A percentile compares a stretch with the other conserved stretches of the same genome.
Conservation (phyloP, 2,113 vertebrate genomes). For the Serilophus lunatus region DNA sequence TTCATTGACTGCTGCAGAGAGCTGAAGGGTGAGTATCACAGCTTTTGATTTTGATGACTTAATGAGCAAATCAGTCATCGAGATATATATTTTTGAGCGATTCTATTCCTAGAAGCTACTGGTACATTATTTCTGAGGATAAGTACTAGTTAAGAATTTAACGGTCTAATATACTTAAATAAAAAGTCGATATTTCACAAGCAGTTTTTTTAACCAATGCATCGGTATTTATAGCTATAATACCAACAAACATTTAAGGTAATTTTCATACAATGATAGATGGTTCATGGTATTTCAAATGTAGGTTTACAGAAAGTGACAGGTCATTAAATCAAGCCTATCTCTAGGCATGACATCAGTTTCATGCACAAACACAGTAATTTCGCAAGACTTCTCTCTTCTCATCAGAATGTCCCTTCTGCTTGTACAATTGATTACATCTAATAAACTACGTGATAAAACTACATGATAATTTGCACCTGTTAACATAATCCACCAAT, state of each 20-base stretch:
- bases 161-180: not conserved
- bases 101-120: not conserved
- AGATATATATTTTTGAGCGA: not conserved
- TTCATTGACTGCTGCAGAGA: not conserved
- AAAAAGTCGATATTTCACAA: not conserved
- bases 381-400: slow-evolving; percentile 53
- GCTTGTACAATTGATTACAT: slow-evolving; percentile 20
- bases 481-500: not conserved
- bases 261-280: not conserved
- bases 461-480: not conserved
- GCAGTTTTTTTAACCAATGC: not conserved
- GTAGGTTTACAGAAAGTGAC: slow-evolving; percentile 50
- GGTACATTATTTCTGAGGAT: not conserved
- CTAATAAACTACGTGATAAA: slow-evolving; percentile 22
- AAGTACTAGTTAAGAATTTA: not conserved
- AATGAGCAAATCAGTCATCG: not conserved
- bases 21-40: not conserved
- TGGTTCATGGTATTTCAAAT: slow-evolving; percentile 19
- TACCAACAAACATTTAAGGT: not conserved
- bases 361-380: slow-evolving; percentile 2
- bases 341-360: slow-evolving; percentile 1
- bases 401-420: not conserved
- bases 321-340: slow-evolving; percentile 54
- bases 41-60: not conserved
- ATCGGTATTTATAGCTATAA: not conserved